phyloP scores from a whole-genome alignment of 2,113 vertebrate genomes.

The Hypomesus transpacificus region DNA sequence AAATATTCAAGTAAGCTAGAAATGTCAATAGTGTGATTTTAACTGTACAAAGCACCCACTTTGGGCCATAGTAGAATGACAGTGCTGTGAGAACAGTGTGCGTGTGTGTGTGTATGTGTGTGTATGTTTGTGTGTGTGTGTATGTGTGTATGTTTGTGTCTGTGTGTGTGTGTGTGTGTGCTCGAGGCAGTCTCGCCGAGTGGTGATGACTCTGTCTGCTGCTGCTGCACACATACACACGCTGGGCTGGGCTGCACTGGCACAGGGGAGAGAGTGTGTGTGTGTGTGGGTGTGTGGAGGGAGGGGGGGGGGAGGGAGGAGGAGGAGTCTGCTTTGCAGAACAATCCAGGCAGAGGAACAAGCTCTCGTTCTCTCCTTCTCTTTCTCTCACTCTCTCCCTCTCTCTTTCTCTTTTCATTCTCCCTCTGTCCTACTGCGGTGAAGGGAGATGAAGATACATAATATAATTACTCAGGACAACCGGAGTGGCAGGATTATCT shows the following conservation, averaged over 20 bases:
- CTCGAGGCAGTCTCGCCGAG: conserved; percentile 19
- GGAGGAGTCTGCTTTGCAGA: conserved; percentile 31
- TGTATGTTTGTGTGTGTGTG: too few species aligned
- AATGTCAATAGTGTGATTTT: not conserved
- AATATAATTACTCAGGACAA: conserved; percentile 56
- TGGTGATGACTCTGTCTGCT: conserved; percentile 33
- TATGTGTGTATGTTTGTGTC: too few species aligned
- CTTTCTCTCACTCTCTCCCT: conserved; percentile 20
- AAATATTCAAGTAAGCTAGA: conserved; percentile 2
- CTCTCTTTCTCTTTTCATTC: conserved; percentile 13
- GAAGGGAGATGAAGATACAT: conserved; percentile 54
- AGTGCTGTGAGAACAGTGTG: too few species aligned
- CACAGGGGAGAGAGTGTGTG: not conserved
- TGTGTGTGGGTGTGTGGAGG: conserved; percentile 4
- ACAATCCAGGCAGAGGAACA: conserved; percentile 15
- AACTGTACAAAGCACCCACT: too few species aligned
- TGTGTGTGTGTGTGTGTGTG: too few species aligned
- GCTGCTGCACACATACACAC: conserved; percentile 18
- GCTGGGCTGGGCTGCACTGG: conserved; percentile 7
- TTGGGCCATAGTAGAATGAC: too few species aligned
- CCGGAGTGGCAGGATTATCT: conserved; percentile 52
- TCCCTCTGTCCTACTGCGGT: conserved; percentile 36
- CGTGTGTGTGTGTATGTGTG: too few species aligned
- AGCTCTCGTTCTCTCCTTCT: conserved; percentile 23
- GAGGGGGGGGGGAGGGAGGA: conserved; percentile 10